Base-by-base conservation (phyloP, 1,140 invertebrate species). In the Danaus plexippus region DNA sequence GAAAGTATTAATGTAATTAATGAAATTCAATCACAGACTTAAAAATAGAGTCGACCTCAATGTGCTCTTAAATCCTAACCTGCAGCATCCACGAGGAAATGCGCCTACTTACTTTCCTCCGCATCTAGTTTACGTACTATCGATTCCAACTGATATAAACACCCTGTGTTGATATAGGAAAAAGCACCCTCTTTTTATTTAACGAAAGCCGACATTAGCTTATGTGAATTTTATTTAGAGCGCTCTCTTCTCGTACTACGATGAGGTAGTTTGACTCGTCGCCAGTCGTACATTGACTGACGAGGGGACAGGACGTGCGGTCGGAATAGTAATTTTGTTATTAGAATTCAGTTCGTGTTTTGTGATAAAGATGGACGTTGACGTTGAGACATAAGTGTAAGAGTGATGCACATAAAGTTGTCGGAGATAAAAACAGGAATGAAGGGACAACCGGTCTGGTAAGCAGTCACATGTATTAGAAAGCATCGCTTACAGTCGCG, bases 361-460 rank as follows among this genome's bases (percentile, higher is more conserved):
- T 67, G 78, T 85, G 77, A 69, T 74, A 69, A 77, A 63, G 66
- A 85, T 85, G 80, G 79, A 73, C 65, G 70, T 74, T 75, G 76
- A 70, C 72, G 66, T 65, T 78, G 73, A 67, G 68, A 71, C 70
- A 66, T 73, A 66, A 64, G 67, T 71, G 55, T 61, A 71, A 66
- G 63, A 64, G 75, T 63, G 68, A 81, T 85, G 80, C 73, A 75
- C 70, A 75, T 82, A 72, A 64, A 59, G 60, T 52, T 79, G 22
- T 32, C 22, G 69, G 64, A 70, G 52, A 63, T 69, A 52, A 69
- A 67, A 62, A 64, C 59, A 58, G 67, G 70, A 70, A 85, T 86
- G 82, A 86, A 82, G 75, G 82, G 80, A 57, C 80, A 83, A 83
- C 82, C 82, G 77, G 82, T 86, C 79, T 86, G 82, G 82, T 86